phyloP scores from a whole-genome alignment of 2,113 vertebrate genomes.

The Turnix velox region DNA sequence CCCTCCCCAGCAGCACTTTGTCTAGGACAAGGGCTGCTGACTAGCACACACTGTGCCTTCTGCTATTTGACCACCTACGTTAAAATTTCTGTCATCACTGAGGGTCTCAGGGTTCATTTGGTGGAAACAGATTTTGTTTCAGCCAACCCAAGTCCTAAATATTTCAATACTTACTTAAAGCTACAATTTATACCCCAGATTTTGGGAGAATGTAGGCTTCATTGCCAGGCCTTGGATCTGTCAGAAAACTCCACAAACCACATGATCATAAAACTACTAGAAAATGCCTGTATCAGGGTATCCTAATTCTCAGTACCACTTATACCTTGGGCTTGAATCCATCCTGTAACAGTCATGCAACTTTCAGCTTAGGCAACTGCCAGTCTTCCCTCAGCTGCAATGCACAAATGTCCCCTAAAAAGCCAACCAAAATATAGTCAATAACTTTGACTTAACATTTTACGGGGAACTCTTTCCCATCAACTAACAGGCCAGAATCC shows the following conservation, averaged over 20 bases:
- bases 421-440: neutral
- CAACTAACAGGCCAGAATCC: neutral
- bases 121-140: neutral
- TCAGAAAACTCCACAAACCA: neutral
- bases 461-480: neutral
- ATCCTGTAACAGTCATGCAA: neutral
- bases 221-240: neutral
- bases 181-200: neutral
- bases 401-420: neutral
- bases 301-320: neutral
- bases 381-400: neutral
- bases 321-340: neutral
- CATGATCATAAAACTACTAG: neutral
- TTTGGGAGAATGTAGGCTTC: neutral
- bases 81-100: neutral
- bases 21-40: neutral
- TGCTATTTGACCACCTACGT: neutral
- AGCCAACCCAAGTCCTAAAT: neutral
- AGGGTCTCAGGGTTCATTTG: neutral
- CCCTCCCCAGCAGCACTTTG: neutral
- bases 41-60: neutral
- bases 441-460: neutral
- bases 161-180: neutral
- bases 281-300: neutral
- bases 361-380: neutral